These are phyloP conservation scores for Agrotis ipsilon DNA, from an alignment of 2,888 invertebrate species.

Conservation along the genomic window DNA sequence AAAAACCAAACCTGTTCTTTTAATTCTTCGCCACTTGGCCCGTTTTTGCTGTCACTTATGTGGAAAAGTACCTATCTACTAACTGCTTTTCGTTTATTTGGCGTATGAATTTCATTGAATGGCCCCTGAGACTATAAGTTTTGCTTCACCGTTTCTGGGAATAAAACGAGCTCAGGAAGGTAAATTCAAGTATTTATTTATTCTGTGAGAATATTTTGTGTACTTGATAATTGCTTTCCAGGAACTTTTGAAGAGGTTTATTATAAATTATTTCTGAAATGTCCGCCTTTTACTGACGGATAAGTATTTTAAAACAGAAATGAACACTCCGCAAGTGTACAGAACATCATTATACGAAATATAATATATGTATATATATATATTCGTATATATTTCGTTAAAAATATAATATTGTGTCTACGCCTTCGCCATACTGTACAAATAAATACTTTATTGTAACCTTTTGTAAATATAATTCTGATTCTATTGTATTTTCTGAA, in stretches of 20 bases:
- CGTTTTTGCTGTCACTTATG: neutral
- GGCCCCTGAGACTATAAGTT: conserved; percentile 16
- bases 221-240: conserved; percentile 6
- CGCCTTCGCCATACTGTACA: too few species aligned
- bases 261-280: conserved; percentile 5
- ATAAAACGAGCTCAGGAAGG: conserved; percentile 32
- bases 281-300: neutral
- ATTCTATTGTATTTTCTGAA: neutral
- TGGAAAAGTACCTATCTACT: neutral
- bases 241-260: neutral
- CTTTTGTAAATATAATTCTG: too few species aligned
- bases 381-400: too few species aligned
- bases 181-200: conserved; percentile 10
- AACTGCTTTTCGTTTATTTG: conserved; percentile 4
- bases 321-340: too few species aligned
- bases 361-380: too few species aligned
- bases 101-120: conserved; percentile 29
- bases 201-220: conserved; percentile 17
- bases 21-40: neutral
- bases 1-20: neutral
- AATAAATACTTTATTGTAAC: too few species aligned
- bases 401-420: too few species aligned
- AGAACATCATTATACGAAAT: too few species aligned
- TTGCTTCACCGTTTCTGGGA: conserved; percentile 21
- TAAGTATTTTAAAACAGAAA: too few species aligned